Base-by-base conservation (phyloP, 2,113 vertebrate genomes). In the Colistium nudipinnis region DNA sequence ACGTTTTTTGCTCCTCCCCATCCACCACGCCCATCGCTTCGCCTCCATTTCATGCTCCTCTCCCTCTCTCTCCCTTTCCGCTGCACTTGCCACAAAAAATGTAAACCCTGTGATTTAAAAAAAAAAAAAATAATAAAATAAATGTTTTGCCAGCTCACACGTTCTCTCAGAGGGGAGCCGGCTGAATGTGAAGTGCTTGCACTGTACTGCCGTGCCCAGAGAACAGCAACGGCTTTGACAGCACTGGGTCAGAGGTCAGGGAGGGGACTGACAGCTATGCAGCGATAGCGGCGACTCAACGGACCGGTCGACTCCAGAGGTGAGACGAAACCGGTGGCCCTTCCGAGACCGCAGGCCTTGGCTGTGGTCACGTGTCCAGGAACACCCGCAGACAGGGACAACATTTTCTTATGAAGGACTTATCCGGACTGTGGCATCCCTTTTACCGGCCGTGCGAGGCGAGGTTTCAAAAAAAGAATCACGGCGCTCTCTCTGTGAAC, bases 171-270 rank as follows among this genome's bases (percentile, higher is more conserved):
- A 52, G 36, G 54, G 51, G 43, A 61, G 28, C 12, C 10, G 6
- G 44, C 45, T 55, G 53, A 69, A 81, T 62, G 80, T 20, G 68
- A 71, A 74, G 48, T 28, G 63, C 65, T 68, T 33, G 67, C 69
- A 51, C 27, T 45, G 67, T 76, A 49, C 56, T 54, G 61, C 63
- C 47, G 56, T 67, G 71, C 62, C 41, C 45, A 13, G 70, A 73
- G 49, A 83, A 71, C 59, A 76, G 71, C 45, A 70, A 54, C 81
- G 52, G 66, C 52, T 78, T 62, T 82, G 78, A 76, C 76, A 76
- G 78, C 59, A 52, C 74, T 75, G 78, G 74, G 83, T 80, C 83
- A 82, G 86, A 78, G 83, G 83, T 84, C 79, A 78, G 64, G 38
- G 54, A 45, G 67, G 24, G 52, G 64, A 67, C 36, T 63, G 61